Percentiles rank a stretch among this genome's conserved stretches.
Evolutionary conservation across 2,797 vertebrate genomes (phyloP).

Genomic region (Capromys pilorides): DNA sequence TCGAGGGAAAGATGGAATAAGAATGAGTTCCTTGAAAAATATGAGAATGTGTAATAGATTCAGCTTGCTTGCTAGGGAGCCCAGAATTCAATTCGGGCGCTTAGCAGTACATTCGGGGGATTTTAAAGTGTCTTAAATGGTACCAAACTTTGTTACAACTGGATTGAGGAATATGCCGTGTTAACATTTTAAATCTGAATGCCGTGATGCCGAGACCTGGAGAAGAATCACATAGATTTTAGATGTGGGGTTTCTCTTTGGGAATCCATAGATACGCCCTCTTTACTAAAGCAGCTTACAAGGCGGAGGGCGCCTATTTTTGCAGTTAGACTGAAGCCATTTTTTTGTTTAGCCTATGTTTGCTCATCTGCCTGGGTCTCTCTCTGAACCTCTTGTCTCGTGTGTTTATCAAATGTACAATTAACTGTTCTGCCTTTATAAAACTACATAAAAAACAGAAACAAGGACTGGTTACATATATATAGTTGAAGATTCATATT

Average conservation of each 20-base stretch:
- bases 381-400: not conserved
- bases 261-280: not conserved
- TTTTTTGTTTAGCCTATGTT: not conserved
- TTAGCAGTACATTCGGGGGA: not conserved
- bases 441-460: not conserved
- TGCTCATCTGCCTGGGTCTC: not conserved
- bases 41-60: slow-evolving; percentile 1
- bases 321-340: not conserved
- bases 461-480: not conserved
- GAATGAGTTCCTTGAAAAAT: not conserved
- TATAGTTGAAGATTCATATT: not conserved
- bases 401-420: not conserved
- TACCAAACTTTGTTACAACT: not conserved
- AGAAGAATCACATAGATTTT: not conserved
- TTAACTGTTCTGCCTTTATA: not conserved
- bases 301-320: not conserved
- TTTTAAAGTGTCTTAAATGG: not conserved
- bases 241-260: not conserved
- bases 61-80: not conserved
- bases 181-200: not conserved
- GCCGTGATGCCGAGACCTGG: accelerated
- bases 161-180: not conserved
- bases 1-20: not conserved
- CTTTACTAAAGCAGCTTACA: accelerated
- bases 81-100: not conserved